Evolutionary conservation across 2,113 vertebrate genomes (phyloP).

Genomic region (Mormoops blainvillei): DNA sequence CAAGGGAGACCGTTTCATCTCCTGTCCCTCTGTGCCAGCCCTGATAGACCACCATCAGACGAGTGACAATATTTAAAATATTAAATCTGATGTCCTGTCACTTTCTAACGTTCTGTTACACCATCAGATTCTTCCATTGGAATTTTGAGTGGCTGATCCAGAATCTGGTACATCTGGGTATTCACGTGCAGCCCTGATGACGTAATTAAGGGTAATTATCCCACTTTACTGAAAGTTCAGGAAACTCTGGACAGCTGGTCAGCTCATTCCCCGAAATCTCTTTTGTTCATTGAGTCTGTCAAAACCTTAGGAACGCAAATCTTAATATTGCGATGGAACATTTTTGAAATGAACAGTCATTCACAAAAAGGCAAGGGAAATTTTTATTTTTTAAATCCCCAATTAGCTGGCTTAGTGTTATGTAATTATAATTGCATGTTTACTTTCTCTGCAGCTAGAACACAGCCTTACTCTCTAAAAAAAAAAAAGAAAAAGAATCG

Average conservation of each 20-base stretch:
- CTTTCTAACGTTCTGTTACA: neutral
- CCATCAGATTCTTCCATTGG: neutral
- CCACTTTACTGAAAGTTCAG: slow-evolving; percentile 51
- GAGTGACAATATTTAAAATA: neutral
- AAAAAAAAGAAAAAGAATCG: slow-evolving; percentile 21
- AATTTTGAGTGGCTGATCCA: slow-evolving; percentile 44
- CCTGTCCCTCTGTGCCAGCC: neutral
- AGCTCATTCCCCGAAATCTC: slow-evolving; percentile 17
- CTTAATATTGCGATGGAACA: neutral
- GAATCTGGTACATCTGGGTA: slow-evolving; percentile 48
- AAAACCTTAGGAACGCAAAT: neutral
- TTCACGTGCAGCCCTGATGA: slow-evolving; percentile 36
- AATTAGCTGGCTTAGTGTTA: slow-evolving; percentile 50
- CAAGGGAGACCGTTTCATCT: neutral
- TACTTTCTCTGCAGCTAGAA: slow-evolving; percentile 52
- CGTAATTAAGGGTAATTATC: slow-evolving; percentile 64
- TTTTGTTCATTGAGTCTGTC: slow-evolving; percentile 41
- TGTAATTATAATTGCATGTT: slow-evolving; percentile 51
- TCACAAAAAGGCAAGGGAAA: slow-evolving; percentile 15
- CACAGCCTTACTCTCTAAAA: neutral
- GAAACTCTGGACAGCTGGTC: slow-evolving; percentile 68
- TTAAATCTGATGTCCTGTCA: neutral
- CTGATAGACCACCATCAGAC: neutral
- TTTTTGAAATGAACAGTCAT: slow-evolving; percentile 38
- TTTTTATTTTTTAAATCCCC: slow-evolving; percentile 8